These are phyloP conservation scores for Bolborhynchus lineola DNA, from an alignment of 2,113 vertebrate species.

Conservation along the genomic window DNA sequence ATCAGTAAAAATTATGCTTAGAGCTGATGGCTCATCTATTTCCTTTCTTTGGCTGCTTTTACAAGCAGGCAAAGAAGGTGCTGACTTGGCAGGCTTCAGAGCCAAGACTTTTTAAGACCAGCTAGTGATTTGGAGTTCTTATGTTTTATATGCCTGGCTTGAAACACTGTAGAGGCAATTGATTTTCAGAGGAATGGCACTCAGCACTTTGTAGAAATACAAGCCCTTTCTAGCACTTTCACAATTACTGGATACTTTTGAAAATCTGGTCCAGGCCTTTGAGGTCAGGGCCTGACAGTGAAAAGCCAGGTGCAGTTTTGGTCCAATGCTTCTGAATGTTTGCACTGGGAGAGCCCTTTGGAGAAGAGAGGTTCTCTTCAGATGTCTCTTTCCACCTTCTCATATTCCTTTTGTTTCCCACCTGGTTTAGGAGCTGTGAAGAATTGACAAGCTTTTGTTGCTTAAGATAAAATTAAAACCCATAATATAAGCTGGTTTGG, in stretches of 20 bases:
- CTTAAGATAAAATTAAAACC: neutral
- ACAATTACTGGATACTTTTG: neutral
- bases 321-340: neutral
- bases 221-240: conserved; percentile 2
- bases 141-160: conserved; percentile 52
- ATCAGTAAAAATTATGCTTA: conserved; percentile 64
- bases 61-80: conserved; percentile 59
- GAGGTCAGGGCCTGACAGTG: neutral
- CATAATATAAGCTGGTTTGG: neutral
- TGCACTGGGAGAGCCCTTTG: neutral
- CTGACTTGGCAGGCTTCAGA: conserved; percentile 54
- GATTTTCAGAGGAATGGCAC: conserved; percentile 51
- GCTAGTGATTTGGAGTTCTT: conserved; percentile 56
- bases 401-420: neutral
- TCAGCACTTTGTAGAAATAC: conserved; percentile 48
- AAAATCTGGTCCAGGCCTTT: neutral
- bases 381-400: neutral
- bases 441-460: neutral
- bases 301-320: neutral
- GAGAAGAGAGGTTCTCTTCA: neutral
- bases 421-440: neutral
- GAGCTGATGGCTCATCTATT: conserved; percentile 63
- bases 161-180: conserved; percentile 36
- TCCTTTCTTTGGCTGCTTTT: conserved; percentile 53
- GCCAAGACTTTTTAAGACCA: conserved; percentile 67